Conservation (phyloP, 2,113 vertebrate species). For the Syngnathus typhle region DNA sequence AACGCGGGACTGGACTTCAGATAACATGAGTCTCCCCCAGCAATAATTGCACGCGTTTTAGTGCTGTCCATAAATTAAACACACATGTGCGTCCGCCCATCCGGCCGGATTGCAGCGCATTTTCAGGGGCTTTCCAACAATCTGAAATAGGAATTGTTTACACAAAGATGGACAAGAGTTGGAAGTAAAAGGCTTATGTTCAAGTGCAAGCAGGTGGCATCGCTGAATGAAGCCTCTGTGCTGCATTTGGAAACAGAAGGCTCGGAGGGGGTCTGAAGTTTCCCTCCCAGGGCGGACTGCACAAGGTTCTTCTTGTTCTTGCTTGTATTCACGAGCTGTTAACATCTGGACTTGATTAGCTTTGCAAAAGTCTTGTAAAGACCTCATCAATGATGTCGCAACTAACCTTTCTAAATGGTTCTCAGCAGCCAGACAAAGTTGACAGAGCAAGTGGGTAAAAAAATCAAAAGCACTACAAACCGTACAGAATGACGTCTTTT, state of each 20-base stretch:
- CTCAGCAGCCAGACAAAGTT: no score
- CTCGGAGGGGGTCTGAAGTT: background rate
- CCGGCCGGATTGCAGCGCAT: background rate
- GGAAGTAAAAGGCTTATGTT: no score
- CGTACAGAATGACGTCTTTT: no score
- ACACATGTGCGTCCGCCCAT: background rate
- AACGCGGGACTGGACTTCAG: constrained; percentile 23
- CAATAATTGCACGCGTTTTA: constrained; percentile 35
- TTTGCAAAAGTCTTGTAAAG: background rate
- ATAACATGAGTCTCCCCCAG: constrained; percentile 42
- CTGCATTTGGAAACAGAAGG: constrained; percentile 7
- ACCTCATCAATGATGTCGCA: constrained; percentile 23
- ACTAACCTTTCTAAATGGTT: background rate
- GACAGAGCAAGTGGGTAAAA: no score
- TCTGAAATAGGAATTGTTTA: background rate
- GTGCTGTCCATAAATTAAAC: constrained; percentile 3
- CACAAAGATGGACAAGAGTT: background rate
- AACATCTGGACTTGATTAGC: background rate
- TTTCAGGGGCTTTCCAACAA: background rate
- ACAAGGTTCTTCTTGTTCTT: constrained; percentile 2
- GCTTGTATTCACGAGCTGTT: background rate
- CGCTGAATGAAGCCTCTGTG: constrained; percentile 64
- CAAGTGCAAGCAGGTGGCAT: constrained; percentile 62
- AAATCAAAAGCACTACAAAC: no score
- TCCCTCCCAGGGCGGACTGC: background rate